Evolutionary conservation across 2,888 invertebrate species (phyloP), one percentile per base, ranked within the genome.

Genomic region (Mesoligia furuncula): DNA sequence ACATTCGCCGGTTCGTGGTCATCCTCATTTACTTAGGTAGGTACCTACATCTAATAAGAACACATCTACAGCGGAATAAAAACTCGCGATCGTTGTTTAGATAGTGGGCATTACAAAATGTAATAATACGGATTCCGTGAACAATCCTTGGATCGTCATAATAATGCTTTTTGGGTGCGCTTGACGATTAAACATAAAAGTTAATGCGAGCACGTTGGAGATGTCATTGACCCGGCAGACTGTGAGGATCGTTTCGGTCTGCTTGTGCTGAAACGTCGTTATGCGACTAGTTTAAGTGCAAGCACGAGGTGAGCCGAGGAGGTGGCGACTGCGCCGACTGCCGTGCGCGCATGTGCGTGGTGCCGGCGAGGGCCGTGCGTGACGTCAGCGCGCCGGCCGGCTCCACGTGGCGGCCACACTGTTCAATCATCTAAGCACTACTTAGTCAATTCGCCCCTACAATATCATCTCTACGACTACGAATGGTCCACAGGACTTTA

Each of bases 171-270:
- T 85, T 86, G 85, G 87, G 87, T 88, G 88, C 85, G 87, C 81
- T 89, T 85, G 88, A 90, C 89, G 88, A 88, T 90, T 90, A 89
- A 81, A 86, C 88, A 90, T 88, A 87, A 90, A 88, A 88, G 84
- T 88, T 86, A 86, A 90, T 86, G 89, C 90, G 87, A 87, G 87
- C 87, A 91, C 89, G 90, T 90, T 84, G 87, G 83, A 86, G 80
- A 90, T 93, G 95, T 95, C 95, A 95, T 92, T 95, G 95, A 95
- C 94, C 95, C 91, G 90, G 89, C 88, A 88, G 89, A 85, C 91
- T 89, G 73, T 73, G 90, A 89, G 91, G 89, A 93, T 91, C 91
- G 93, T 94, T 95, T 94, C 94, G 94, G 94, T 95, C 93, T 94
- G 93, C 91, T 94, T 93, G 91, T 93, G 92, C 93, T 94, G 94